A percentile compares a stretch with the other conserved stretches of the same genome.
These are phyloP conservation scores for Habrosyne pyritoides DNA, from an alignment of 2,888 invertebrate genomes.

Conservation along the genomic window DNA sequence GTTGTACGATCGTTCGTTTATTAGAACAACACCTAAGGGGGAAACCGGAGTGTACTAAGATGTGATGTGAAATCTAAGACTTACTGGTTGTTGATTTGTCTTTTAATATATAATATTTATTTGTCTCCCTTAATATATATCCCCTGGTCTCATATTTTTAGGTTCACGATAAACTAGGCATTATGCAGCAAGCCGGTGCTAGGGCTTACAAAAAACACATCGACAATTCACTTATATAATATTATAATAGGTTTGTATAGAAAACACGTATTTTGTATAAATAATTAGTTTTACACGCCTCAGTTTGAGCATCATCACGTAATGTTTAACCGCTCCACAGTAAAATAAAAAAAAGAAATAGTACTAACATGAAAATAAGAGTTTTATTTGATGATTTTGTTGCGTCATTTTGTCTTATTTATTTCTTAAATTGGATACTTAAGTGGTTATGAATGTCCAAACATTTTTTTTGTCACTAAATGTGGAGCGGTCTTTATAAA, in stretches of 20 bases:
- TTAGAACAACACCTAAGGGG: no score
- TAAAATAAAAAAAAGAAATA: background rate
- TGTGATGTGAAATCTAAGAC: no score
- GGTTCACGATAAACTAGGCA: background rate
- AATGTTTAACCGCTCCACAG: slow-evolving; percentile 42
- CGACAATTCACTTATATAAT: slow-evolving; percentile 31
- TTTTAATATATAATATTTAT: no score
- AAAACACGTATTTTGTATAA: slow-evolving; percentile 66
- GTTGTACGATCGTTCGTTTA: no score
- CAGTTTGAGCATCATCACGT: slow-evolving; percentile 13
- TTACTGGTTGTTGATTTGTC: no score
- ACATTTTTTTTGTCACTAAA: background rate
- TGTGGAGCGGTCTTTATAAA: background rate
- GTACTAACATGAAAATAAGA: background rate
- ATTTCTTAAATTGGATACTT: background rate
- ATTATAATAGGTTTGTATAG: slow-evolving; percentile 58
- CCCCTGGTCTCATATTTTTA: background rate
- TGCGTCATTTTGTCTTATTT: background rate
- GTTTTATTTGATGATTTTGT: background rate
- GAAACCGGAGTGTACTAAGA: background rate
- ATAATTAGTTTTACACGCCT: slow-evolving; percentile 46
- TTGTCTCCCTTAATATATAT: no score
- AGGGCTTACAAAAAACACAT: slow-evolving; percentile 21
- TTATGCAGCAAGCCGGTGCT: slow-evolving; percentile 17
- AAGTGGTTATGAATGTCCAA: no score